A percentile compares a stretch with the other conserved stretches of the same genome.
Conservation (phyloP, 2,113 vertebrate species). For the Uropsilus gracilis region DNA sequence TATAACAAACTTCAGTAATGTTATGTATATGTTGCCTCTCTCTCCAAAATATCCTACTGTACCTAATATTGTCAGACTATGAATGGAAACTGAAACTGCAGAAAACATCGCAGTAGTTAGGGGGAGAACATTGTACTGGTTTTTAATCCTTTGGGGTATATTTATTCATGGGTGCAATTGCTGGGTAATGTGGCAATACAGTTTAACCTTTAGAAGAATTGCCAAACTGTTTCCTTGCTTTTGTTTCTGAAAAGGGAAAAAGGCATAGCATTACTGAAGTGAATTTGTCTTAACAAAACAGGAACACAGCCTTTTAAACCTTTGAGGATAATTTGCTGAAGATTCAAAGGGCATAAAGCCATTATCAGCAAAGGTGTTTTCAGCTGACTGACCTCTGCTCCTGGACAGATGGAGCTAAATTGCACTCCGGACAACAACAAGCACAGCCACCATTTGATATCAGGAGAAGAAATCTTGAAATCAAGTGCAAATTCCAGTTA, state of each 20-base stretch:
- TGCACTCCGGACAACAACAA: neutral
- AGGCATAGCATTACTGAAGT: conserved; percentile 5
- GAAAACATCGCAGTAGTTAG: neutral
- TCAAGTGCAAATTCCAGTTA: neutral
- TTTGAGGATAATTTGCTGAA: conserved; percentile 23
- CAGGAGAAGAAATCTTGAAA: neutral
- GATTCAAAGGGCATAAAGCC: neutral
- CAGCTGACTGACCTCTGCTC: neutral
- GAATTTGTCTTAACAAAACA: neutral
- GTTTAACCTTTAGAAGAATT: conserved; percentile 12
- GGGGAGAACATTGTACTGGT: neutral
- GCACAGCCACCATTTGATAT: neutral
- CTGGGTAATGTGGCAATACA: neutral
- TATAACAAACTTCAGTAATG: neutral
- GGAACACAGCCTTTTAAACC: neutral
- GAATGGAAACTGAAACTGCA: neutral
- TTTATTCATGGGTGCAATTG: neutral
- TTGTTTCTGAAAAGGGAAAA: conserved; percentile 53
- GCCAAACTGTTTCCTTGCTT: neutral
- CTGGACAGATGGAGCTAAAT: conserved; percentile 12
- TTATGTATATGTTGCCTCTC: neutral
- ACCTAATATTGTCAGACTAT: neutral
- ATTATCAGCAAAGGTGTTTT: neutral
- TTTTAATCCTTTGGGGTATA: neutral
- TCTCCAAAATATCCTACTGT: neutral